These are phyloP conservation scores for Micrasema longulum DNA, from an alignment of 1,140 invertebrate genomes.

Conservation along the genomic window DNA sequence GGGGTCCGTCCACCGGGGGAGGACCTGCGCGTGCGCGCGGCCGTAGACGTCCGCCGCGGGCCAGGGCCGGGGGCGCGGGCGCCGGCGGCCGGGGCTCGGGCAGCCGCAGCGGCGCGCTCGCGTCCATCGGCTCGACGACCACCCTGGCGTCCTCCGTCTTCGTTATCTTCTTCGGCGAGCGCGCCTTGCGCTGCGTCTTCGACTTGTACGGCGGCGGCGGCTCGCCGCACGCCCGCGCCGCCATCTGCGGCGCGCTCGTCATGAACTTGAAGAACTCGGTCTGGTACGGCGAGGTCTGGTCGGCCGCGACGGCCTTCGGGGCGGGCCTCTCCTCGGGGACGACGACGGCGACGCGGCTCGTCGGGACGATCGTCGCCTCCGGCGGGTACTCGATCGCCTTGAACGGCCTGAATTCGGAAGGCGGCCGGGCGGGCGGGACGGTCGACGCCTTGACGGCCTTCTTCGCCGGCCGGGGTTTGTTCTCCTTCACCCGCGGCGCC, in stretches of 20 bases:
- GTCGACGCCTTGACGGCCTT: too few species aligned
- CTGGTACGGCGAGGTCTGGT: constrained; percentile 29
- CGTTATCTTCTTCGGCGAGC: constrained; percentile 23
- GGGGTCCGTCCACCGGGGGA: constrained; percentile 6
- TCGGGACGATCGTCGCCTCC: background rate
- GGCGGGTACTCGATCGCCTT: constrained; percentile 49
- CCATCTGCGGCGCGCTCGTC: background rate
- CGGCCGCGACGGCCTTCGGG: background rate
- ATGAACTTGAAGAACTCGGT: constrained; percentile 50
- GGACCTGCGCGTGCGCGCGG: background rate
- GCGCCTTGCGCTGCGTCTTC: constrained; percentile 39
- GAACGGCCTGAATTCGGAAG: constrained; percentile 30
- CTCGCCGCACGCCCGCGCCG: too few species aligned
- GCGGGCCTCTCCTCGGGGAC: constrained; percentile 6
- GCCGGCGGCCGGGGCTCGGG: background rate
- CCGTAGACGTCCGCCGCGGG: background rate
- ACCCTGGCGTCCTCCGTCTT: background rate
- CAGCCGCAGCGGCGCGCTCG: background rate
- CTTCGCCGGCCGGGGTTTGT: too few species aligned
- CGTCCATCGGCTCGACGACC: constrained; percentile 10
- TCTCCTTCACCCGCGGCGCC: too few species aligned
- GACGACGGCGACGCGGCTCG: background rate
- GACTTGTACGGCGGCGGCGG: background rate
- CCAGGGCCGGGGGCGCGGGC: background rate
- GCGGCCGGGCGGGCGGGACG: too few species aligned